phyloP scores from a whole-genome alignment of 1,140 invertebrate genomes.

The Dinoponera quadriceps region DNA sequence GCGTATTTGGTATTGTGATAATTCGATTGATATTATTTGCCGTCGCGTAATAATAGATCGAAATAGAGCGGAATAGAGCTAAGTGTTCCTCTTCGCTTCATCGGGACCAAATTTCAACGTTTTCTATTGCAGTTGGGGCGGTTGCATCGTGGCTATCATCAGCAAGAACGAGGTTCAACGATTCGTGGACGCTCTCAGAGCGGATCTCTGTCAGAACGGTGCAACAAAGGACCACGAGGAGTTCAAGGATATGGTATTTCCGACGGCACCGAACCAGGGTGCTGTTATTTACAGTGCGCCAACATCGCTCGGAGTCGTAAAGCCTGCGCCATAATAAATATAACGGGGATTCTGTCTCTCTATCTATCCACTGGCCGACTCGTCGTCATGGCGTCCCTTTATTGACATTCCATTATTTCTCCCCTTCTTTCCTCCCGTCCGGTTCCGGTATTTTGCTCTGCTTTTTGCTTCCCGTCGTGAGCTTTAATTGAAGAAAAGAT shows the following conservation, averaged over 20 bases:
- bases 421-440: background rate
- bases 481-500: constrained; percentile 20
- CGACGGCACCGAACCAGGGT: constrained; percentile 87
- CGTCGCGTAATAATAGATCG: background rate
- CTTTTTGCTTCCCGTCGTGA: background rate
- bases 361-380: background rate
- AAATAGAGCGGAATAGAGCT: background rate
- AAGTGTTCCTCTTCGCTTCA: background rate
- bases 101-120: too few species aligned
- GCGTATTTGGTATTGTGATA: constrained; percentile 1
- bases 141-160: constrained; percentile 96
- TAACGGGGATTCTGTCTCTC: background rate
- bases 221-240: constrained; percentile 73
- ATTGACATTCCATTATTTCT: constrained; percentile 50
- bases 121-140: constrained; percentile 93
- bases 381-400: constrained; percentile 8
- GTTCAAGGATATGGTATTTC: constrained; percentile 86
- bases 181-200: constrained; percentile 90
- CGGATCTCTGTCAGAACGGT: constrained; percentile 89
- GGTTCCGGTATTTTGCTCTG: background rate
- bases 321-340: constrained; percentile 27
- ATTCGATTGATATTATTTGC: background rate
- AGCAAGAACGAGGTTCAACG: constrained; percentile 88
- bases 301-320: constrained; percentile 40
- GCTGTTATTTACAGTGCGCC: constrained; percentile 81